Percentiles rank a stretch among this genome's conserved stretches.
phyloP scores from a whole-genome alignment of 2,113 vertebrate species.

The Cardinalis cardinalis region DNA sequence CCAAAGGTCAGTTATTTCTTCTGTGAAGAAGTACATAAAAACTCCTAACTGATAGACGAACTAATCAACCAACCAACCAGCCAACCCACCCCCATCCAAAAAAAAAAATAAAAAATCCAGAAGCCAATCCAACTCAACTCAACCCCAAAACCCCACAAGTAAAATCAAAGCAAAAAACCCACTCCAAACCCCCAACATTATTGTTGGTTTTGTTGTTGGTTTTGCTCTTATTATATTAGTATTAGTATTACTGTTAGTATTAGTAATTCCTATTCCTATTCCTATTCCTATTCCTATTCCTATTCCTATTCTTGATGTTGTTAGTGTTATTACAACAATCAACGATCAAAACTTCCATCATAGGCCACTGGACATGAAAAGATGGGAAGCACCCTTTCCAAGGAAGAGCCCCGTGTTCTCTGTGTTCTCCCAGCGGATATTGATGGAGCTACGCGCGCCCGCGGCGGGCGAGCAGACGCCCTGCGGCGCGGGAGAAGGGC shows the following conservation, averaged over 20 bases:
- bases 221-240: rapidly evolving
- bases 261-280: no score
- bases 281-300: no score
- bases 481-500: not conserved
- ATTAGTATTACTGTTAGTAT: no score
- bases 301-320: no score
- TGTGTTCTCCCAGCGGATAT: rapidly evolving
- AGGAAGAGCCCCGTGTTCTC: rapidly evolving
- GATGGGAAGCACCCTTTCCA: rapidly evolving
- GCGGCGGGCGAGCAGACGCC: rapidly evolving
- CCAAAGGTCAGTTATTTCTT: not conserved
- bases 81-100: not conserved
- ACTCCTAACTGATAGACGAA: rapidly evolving
- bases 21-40: not conserved
- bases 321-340: not conserved
- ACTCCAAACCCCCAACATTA: rapidly evolving
- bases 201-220: not conserved
- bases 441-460: rapidly evolving
- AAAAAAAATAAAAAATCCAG: not conserved
- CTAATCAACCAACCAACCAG: no score
- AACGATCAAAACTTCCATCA: not conserved
- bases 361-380: not conserved
- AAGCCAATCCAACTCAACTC: not conserved
- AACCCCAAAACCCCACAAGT: not conserved
- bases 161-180: not conserved